Evolutionary conservation across 2,113 vertebrate genomes (phyloP).

Genomic region (Loxodonta africana): DNA sequence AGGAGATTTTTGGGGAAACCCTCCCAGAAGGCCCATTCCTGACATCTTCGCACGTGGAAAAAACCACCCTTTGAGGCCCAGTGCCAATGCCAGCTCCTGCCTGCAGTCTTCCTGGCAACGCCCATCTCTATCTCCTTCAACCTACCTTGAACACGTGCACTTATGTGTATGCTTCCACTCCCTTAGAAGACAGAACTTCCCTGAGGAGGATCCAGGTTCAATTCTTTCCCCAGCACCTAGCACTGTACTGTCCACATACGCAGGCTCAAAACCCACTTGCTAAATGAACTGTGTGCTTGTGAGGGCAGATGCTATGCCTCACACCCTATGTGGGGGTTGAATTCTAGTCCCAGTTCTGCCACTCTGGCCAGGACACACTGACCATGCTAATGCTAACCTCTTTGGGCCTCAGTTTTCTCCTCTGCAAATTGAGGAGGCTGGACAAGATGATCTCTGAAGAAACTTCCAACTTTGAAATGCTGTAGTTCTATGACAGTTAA

Average conservation of each 20-base stretch:
- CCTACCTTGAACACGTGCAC: not conserved
- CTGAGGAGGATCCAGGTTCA: not conserved
- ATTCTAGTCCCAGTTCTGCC: not conserved
- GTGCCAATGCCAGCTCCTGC: not conserved
- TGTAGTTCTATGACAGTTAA: not conserved
- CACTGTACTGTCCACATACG: not conserved
- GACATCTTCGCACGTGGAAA: not conserved
- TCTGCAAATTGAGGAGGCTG: not conserved
- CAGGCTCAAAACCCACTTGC: not conserved
- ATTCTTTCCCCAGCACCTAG: not conserved
- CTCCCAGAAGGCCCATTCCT: not conserved
- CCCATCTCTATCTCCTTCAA: not conserved
- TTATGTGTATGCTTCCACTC: not conserved
- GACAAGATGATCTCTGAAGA: not conserved
- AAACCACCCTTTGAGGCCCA: not conserved
- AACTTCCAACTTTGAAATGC: conserved; percentile 21
- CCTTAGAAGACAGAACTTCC: not conserved
- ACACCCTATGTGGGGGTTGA: not conserved
- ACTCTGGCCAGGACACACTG: not conserved
- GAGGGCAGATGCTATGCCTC: not conserved
- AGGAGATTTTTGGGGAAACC: not conserved
- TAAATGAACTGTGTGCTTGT: not conserved
- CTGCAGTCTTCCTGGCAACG: not conserved
- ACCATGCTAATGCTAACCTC: not conserved
- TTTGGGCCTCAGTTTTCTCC: not conserved